Percentiles rank a stretch among this genome's conserved stretches.
Conservation (phyloP, 2,113 vertebrate species). For the Carlito syrichta region DNA sequence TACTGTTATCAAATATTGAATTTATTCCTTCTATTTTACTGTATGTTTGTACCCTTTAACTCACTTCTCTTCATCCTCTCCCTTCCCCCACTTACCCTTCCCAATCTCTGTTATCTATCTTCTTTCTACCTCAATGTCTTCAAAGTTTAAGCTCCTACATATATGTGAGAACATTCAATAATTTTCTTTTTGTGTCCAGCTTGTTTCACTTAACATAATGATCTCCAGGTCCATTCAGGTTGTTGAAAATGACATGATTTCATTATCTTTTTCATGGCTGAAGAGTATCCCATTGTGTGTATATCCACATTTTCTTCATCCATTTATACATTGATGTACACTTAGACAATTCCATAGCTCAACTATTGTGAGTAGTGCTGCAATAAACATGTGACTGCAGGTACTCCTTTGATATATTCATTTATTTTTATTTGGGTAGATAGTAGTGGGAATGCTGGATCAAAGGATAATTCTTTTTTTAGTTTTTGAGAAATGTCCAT, state of each 20-base stretch:
- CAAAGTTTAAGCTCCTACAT: background rate
- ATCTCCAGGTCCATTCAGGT: background rate
- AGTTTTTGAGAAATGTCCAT: background rate
- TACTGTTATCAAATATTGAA: background rate
- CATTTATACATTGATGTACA: background rate
- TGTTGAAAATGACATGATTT: background rate
- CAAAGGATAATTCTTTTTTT: background rate
- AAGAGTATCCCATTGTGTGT: background rate
- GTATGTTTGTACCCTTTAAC: background rate
- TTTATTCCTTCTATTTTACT: background rate
- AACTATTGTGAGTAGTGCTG: background rate
- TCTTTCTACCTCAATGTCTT: background rate
- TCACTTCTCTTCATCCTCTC: background rate
- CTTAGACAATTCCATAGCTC: background rate
- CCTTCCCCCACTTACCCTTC: background rate
- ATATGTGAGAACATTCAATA: background rate
- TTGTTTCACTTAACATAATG: background rate
- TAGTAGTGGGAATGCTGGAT: background rate
- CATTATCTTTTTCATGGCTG: background rate
- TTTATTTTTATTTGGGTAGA: background rate
- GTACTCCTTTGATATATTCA: background rate
- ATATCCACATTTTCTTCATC: background rate
- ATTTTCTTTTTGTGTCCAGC: background rate
- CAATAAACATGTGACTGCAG: background rate
- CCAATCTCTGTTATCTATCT: background rate